Conservation (phyloP, 2,888 invertebrate genomes). For the Xestobium rufovillosum region DNA sequence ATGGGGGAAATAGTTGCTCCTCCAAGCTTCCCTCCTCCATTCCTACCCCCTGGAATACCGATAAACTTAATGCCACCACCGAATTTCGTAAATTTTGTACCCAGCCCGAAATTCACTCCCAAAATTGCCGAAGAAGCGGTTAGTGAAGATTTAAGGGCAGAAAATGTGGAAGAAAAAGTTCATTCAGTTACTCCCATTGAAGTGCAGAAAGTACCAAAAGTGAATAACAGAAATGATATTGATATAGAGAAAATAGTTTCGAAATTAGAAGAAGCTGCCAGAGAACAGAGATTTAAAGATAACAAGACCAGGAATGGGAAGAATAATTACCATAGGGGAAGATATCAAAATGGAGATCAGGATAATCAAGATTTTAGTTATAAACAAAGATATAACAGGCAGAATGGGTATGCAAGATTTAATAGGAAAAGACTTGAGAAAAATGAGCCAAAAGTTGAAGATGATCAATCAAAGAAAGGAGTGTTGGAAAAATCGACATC, state of each 20-base stretch:
- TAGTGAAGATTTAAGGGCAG: constrained; percentile 4
- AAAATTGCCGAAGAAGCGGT: constrained; percentile 20
- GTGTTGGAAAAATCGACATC: background rate
- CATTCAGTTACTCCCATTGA: constrained; percentile 7
- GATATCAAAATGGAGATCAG: too few relatives aligned
- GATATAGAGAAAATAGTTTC: constrained; percentile 41
- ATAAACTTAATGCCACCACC: constrained; percentile 35
- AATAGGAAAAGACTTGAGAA: too few relatives aligned
- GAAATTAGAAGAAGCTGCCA: constrained; percentile 41
- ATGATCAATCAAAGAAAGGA: background rate
- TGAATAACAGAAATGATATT: constrained; percentile 28
- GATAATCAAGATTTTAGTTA: too few relatives aligned
- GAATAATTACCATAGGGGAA: too few relatives aligned
- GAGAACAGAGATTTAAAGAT: constrained; percentile 30
- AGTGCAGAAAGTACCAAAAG: constrained; percentile 6
- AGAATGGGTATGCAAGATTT: too few relatives aligned
- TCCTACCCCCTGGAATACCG: constrained; percentile 35
- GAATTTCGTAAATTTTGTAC: constrained; percentile 29
- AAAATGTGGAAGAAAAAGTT: constrained; percentile 12
- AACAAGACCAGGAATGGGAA: constrained; percentile 1
- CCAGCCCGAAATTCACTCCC: constrained; percentile 19
- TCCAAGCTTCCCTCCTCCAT: constrained; percentile 18
- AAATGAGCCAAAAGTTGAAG: too few relatives aligned
- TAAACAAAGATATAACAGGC: background rate
- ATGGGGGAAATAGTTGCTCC: constrained; percentile 25